Evolutionary conservation across 2,797 vertebrate genomes (phyloP).

Genomic region (Tarsius wallacei): DNA sequence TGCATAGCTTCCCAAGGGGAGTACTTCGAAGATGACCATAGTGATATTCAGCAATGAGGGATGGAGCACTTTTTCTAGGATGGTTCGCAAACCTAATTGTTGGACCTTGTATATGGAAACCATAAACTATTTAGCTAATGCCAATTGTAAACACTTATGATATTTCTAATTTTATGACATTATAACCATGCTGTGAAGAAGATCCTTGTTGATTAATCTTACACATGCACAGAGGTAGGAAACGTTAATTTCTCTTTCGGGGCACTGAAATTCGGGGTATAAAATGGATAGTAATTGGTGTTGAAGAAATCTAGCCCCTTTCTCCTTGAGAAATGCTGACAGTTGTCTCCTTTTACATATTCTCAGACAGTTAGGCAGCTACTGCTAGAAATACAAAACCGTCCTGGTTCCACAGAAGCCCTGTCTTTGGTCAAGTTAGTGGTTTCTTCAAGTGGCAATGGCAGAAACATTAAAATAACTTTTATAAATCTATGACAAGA

Average conservation of each 20-base stretch:
- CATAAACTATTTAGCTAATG: not conserved
- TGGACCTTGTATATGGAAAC: not conserved
- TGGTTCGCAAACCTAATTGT: too few relatives aligned
- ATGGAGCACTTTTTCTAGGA: too few relatives aligned
- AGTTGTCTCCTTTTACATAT: not conserved
- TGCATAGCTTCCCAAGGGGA: too few relatives aligned
- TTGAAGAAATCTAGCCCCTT: not conserved
- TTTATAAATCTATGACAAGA: conserved; percentile 23
- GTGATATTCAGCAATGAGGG: too few relatives aligned
- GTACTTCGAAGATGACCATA: too few relatives aligned
- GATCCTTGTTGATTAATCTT: conserved; percentile 35
- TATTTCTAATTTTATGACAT: conserved; percentile 46
- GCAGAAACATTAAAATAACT: conserved; percentile 21
- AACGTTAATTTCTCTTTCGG: conserved; percentile 53
- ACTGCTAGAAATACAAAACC: not conserved
- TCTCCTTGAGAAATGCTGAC: not conserved
- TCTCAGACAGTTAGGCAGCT: not conserved
- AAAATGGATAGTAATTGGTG: not conserved
- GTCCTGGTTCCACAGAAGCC: not conserved
- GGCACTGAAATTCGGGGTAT: not conserved
- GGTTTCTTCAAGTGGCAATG: not conserved
- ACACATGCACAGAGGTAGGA: not conserved
- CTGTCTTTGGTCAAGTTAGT: not conserved
- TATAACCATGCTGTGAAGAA: conserved; percentile 1
- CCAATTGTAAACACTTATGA: not conserved